Evolutionary conservation across 2,888 invertebrate species (phyloP), one percentile per base, ranked within the genome.

Genomic region (Apodemia mormo): DNA sequence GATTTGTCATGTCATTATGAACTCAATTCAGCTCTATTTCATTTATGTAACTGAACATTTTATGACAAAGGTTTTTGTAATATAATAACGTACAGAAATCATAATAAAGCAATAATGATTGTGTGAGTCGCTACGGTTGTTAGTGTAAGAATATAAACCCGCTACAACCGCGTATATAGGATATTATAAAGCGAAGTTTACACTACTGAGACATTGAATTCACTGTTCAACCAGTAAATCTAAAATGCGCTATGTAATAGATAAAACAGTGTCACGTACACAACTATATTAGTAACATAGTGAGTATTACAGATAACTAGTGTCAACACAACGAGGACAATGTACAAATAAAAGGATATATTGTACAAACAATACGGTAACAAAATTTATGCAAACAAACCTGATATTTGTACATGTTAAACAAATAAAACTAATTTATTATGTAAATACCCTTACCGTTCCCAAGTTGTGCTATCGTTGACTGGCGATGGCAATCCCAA

Each of bases 401-500:
- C 72, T 69, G 67, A 72, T 72, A 72, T 61, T 61, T 61, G n/a
- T 52, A 61, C 61, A 58, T 30, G 29, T 58, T 2, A 29, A 58
- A 49, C 1, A 52, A 5, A 52, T 52, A 29, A 33, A 2, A 33
- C 10, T 61, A 61, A 61, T 61, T 61, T 14, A 30, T 56, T 73
- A 71, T 7, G 75, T 75, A 74, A 77, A 77, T 72, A 71, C 76
- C 80, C 90, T 90, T 77, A 93, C 92, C 92, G 90, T 92, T 92
- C 90, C 89, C 90, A 88, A 88, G 84, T 90, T 83, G 88, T 79
- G 89, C 86, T 90, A 87, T 81, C 82, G 90, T 87, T 84, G 91
- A 92, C 86, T 87, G 86, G 86, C 88, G 87, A 82, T 87, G 87
- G 88, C 89, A 93, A 93, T 93, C 92, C 92, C 89, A 91, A 86